Base-by-base conservation (phyloP, 2,888 invertebrate species). In the Chalcosyrphus nemorum region DNA sequence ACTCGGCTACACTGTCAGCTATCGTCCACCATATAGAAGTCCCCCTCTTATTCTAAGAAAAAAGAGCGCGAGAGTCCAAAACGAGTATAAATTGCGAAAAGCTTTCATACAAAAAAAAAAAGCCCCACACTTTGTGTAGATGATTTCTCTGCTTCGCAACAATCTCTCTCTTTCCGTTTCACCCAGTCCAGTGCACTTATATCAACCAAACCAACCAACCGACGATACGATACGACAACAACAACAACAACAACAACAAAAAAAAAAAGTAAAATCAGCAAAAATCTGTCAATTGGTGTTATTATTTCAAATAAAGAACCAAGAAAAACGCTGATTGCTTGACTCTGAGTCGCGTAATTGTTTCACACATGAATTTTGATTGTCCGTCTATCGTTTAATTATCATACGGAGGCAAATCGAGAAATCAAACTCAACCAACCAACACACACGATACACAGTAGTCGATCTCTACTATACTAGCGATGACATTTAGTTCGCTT, bases 341-440 rank as follows among this genome's bases (percentile, higher is more conserved):
- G 1, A 2, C 32, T 50, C 13, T 0, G 38, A 35, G 19, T 38
- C 45, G 45, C 52, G 66, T 57, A 57, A 78, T 80, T 66, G 57
- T 27, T 57, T 75, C 38, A 35, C 68, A 71, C 43, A 63, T 75
- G 52, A 82, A 41, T 66, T 77, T 61, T 77, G 72, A 77, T 82
- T 77, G 76, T 43, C 35, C 57, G 45, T 76, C 65, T 68, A 77
- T 77, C 65, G 54, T 72, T 72, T 66, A 71, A 72, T 77, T 82
- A 61, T 72, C 45, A 43, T 45, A 15, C 43, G 29, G 27, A 54
- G 50, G 63, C 32, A 77, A 70, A 45, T 56, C 45, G 56, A n/a
- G n/a, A 76, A 63, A 61, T 59, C 32, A 54, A 70, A 63, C 11
- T 56, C 65, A 65, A 54, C 43, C 65, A 65, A 54, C 43, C 29